Percentiles rank a stretch among this genome's conserved stretches.
These are phyloP conservation scores for Aurelia sp. DNA, from an alignment of 30 jellyfish, hydroid and myxozoan species.

Conservation along the genomic window DNA sequence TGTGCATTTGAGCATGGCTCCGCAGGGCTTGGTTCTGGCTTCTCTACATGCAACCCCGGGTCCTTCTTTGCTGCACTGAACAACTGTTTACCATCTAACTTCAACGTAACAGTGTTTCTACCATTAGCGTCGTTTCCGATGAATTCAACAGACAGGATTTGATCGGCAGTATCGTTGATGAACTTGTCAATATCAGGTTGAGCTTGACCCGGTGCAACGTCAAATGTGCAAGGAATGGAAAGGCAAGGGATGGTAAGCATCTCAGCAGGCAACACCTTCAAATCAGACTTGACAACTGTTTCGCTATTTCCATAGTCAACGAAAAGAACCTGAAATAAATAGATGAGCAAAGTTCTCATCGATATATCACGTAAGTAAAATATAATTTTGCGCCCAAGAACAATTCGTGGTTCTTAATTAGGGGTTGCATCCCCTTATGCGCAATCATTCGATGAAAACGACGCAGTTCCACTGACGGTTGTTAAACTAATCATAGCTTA, in stretches of 20 bases:
- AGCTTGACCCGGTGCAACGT: slow-evolving; percentile 9
- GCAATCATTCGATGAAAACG: too few species aligned
- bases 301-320: slow-evolving; percentile 66
- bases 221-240: slow-evolving; percentile 48
- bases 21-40: slow-evolving; percentile 1
- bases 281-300: slow-evolving; percentile 13
- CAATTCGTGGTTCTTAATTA: too few species aligned
- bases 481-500: too few species aligned
- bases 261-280: slow-evolving; percentile 24
- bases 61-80: slow-evolving; percentile 13
- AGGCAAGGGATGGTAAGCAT: slow-evolving; percentile 26
- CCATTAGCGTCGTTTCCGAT: slow-evolving; percentile 9
- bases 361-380: too few species aligned
- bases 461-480: too few species aligned
- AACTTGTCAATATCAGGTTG: slow-evolving; percentile 49
- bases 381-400: too few species aligned
- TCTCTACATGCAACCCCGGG: slow-evolving; percentile 34
- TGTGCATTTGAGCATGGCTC: neutral
- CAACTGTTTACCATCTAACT: slow-evolving; percentile 5
- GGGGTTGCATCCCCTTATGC: too few species aligned
- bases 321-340: slow-evolving; percentile 31
- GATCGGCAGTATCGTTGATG: slow-evolving; percentile 27
- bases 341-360: too few species aligned
- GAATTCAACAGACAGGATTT: slow-evolving; percentile 24
- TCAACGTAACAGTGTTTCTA: neutral